Base-by-base conservation (phyloP, 2,113 vertebrate species). In the Xiphias gladius region DNA sequence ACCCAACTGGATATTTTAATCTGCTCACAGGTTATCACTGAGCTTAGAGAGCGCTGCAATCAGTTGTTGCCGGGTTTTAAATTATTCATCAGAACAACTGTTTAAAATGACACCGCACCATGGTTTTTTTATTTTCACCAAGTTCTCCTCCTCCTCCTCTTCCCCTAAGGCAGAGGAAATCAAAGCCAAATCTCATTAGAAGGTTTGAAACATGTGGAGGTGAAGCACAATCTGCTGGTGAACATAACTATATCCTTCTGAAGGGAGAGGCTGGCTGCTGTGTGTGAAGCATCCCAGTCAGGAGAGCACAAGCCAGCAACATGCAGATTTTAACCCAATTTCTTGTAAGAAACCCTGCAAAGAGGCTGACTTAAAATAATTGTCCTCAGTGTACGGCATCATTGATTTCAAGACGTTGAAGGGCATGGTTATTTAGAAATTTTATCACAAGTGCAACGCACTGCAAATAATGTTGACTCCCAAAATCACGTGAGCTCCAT, bases 41-140 rank as follows among this genome's bases (percentile, higher is more conserved):
- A 67, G 59, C 61, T 63, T 79, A 55, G 64, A 20, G 13, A 78
- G 67, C 62, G 61, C 65, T 50, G 50, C 37, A 87, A 74, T 82
- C 79, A 80, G 75, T 82, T 83, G 64, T 84, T 84, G 75, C 73
- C 65, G 41, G 66, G 55, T 59, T 46, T 77, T 92, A 72, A 85
- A 89, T 93, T 90, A 93, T 93, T 94, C 84, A 92, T 91, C 76
- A 87, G 35, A 79, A 91, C 89, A 85, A 91, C 86, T 83, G 82
- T 86, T 84, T 85, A 79, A 84, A 88, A 86, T 74, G 66, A 88
- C 76, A 84, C 69, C 20, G 75, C 73, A 67, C 48, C 52, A 83
- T 89, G 65, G 87, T 82, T 88, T 88, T 89, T 90, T 35, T 35
- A 4, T 35, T 35, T 88, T 86, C 48, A 78, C 52, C 32, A 6